A percentile compares a stretch with the other conserved stretches of the same genome.
phyloP scores from a whole-genome alignment of 1,140 invertebrate species.

The Drosophila mauritiana region DNA sequence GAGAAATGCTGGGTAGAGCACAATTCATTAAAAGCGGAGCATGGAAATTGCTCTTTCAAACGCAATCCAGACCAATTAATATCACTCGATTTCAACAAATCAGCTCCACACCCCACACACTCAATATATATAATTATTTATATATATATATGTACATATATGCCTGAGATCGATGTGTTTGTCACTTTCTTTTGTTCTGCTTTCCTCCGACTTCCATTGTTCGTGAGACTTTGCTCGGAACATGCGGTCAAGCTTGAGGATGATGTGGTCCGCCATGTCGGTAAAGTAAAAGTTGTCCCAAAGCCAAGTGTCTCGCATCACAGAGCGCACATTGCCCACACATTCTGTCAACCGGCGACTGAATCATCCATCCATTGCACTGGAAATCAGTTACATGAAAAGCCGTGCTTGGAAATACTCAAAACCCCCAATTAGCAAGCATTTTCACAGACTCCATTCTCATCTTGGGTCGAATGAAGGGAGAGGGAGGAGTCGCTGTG shows the following conservation, averaged over 20 bases:
- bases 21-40: conserved; percentile 47
- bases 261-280: conserved; percentile 2
- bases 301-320: conserved; percentile 11
- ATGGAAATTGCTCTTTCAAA: conserved; percentile 47
- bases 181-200: conserved; percentile 77
- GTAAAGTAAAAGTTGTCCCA: conserved; percentile 52
- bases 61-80: conserved; percentile 32
- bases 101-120: conserved; percentile 15
- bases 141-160: too few species aligned
- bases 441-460: conserved; percentile 31
- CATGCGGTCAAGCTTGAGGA: conserved; percentile 57
- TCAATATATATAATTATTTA: not conserved
- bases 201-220: conserved; percentile 36
- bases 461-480: conserved; percentile 5
- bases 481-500: conserved; percentile 10
- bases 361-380: conserved; percentile 15
- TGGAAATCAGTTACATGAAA: conserved; percentile 20
- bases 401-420: conserved; percentile 1
- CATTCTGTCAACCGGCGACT: conserved; percentile 15
- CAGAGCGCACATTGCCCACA: conserved; percentile 20
- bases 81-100: conserved; percentile 31
- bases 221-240: conserved; percentile 45
- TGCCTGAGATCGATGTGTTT: conserved; percentile 13
- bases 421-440: conserved; percentile 22
- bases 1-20: conserved; percentile 1